A percentile compares a stretch with the other conserved stretches of the same genome.
These are phyloP conservation scores for Petrolisthes cinctipes DNA, from an alignment of 2,888 invertebrate species.

Conservation along the genomic window DNA sequence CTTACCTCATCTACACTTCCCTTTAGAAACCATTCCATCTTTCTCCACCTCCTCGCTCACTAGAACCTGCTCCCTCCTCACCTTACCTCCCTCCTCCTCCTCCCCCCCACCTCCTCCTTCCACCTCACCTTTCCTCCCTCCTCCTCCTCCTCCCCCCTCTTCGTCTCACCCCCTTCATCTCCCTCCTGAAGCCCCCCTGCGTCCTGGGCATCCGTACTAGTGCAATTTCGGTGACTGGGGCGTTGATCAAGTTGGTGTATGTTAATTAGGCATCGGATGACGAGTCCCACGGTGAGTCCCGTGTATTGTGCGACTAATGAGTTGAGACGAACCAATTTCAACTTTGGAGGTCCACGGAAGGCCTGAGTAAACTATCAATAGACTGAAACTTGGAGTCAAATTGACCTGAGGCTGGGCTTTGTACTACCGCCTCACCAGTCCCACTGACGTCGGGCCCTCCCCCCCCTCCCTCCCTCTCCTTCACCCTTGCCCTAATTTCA, in stretches of 20 bases:
- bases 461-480: not conserved
- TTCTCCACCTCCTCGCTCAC: not conserved
- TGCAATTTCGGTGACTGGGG: conserved; percentile 51
- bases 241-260: conserved; percentile 55
- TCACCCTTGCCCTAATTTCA: not conserved
- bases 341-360: conserved; percentile 36
- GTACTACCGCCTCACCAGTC: not conserved
- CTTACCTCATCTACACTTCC: not conserved
- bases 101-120: not conserved
- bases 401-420: conserved; percentile 41
- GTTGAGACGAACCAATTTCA: conserved; percentile 58
- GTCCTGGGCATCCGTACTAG: conserved; percentile 32
- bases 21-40: not conserved
- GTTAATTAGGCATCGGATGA: conserved; percentile 45
- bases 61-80: not conserved
- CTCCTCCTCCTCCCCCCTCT: not conserved
- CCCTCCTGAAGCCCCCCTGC: not conserved
- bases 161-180: not conserved
- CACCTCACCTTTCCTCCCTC: not conserved
- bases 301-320: conserved; percentile 55
- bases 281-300: conserved; percentile 40
- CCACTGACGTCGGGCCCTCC: not conserved
- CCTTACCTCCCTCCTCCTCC: not conserved
- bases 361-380: conserved; percentile 34
- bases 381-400: conserved; percentile 50